Evolutionary conservation across 2,113 vertebrate species (phyloP), one percentile per base, ranked within the genome.

Genomic region (Megaleporinus macrocephalus): DNA sequence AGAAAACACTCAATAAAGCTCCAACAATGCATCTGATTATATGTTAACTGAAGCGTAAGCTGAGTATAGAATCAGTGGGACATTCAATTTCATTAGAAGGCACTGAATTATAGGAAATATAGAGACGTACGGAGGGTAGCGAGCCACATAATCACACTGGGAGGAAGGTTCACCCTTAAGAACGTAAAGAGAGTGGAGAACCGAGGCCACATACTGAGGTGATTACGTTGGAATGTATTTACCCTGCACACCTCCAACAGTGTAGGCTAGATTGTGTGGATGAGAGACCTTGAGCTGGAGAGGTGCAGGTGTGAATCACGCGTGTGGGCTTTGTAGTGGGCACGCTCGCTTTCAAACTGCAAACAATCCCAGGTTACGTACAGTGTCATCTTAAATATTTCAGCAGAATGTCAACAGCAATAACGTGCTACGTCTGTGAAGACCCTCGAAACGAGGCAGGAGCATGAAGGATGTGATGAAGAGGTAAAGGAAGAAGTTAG

Each of bases 271-370:
- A 53, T 41, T 73, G 79, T 80, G 89, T 89, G 79, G 74, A 79
- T 74, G 88, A 86, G 70, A 79, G 87, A 78, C 73, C 75, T 87
- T 89, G 63, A 84, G 81, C 74, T 80, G 5, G 55, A 18, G 76
- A 85, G 59, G 84, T 76, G 87, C 82, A 79, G 82, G 81, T 80
- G 77, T 92, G 91, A 92, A 29, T 92, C 90, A 89, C 87, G 73
- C 27, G 33, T 36, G 80, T 85, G 83, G 80, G 83, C 57, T 63
- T 27, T 66, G 65, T 47, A 59, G 74, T 30, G 82, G 73, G 62
- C 57, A 47, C 59, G 10, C 26, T 71, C 14, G 24, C 68, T 82
- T 84, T 83, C 65, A 72, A 62, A 71, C 33, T 24, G 30, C 0
- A 16, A 62, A 61, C 13, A 44, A 73, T 66, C n/a, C 22, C 47